These are phyloP conservation scores for Odontocerum albicorne DNA, from an alignment of 2,888 invertebrate genomes.

Conservation along the genomic window DNA sequence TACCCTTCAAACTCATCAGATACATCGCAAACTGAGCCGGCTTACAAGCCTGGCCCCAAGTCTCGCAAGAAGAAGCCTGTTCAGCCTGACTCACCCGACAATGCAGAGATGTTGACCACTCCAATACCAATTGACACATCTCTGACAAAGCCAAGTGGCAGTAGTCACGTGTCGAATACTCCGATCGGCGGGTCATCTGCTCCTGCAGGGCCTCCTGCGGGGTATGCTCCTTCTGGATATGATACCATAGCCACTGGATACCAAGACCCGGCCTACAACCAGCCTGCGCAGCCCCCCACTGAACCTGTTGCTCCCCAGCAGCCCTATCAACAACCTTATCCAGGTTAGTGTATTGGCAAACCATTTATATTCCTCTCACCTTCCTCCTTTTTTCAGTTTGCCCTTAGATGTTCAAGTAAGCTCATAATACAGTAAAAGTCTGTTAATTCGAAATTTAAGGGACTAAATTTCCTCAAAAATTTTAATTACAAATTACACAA, in stretches of 20 bases:
- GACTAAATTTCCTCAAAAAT: too few species aligned
- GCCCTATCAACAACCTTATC: constrained; percentile 30
- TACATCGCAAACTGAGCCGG: not conserved
- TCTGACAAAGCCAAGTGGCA: constrained; percentile 2
- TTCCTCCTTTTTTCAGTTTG: too few species aligned
- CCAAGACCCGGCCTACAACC: constrained; percentile 22
- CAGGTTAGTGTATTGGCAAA: constrained; percentile 22
- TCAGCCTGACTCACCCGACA: constrained; percentile 12
- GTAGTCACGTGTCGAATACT: too few species aligned
- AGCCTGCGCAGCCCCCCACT: not conserved
- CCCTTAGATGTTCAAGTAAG: too few species aligned
- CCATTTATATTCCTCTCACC: too few species aligned
- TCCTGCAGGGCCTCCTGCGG: not conserved
- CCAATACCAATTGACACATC: constrained; percentile 9
- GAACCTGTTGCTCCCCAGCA: constrained; percentile 20
- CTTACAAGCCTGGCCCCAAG: constrained; percentile 41
- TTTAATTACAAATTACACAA: too few species aligned
- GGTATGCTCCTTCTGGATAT: not conserved
- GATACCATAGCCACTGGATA: constrained; percentile 16
- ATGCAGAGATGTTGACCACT: constrained; percentile 5
- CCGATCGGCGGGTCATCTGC: not conserved
- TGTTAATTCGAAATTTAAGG: too few species aligned
- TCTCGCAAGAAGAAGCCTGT: constrained; percentile 47
- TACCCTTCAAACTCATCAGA: constrained; percentile 53
- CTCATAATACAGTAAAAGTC: too few species aligned